Evolutionary conservation across 1,140 invertebrate genomes (phyloP).

Genomic region (Drosophila burlai): DNA sequence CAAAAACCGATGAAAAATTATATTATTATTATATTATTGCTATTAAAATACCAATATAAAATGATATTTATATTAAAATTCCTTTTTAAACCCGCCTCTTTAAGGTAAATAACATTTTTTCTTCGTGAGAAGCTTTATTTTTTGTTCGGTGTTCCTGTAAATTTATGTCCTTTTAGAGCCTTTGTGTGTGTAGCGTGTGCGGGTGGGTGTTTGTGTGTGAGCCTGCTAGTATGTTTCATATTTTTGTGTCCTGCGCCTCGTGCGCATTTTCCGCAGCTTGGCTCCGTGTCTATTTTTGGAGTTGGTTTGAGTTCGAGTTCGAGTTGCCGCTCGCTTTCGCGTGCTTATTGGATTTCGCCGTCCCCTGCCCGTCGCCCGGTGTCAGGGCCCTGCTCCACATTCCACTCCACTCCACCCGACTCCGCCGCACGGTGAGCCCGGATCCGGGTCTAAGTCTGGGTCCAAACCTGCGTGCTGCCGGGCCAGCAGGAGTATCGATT

Average conservation of each 20-base stretch:
- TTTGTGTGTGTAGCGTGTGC: conserved; percentile 3
- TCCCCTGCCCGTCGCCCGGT: conserved; percentile 13
- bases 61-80: not conserved
- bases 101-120: not conserved
- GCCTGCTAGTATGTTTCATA: conserved; percentile 55
- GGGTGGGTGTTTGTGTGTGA: conserved; percentile 21
- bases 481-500: conserved; percentile 68
- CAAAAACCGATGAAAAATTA: too few relatives aligned
- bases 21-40: too few relatives aligned
- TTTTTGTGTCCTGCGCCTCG: conserved; percentile 48
- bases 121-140: not conserved
- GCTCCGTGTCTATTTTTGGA: conserved; percentile 72
- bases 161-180: conserved; percentile 26
- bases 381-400: conserved; percentile 63
- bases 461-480: conserved; percentile 35
- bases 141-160: conserved; percentile 8
- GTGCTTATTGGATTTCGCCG: conserved; percentile 72
- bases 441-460: conserved; percentile 17
- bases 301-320: conserved; percentile 60
- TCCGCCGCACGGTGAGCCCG: not conserved
- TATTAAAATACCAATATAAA: not conserved
- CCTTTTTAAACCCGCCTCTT: not conserved
- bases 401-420: conserved; percentile 18
- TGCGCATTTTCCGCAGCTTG: conserved; percentile 69
- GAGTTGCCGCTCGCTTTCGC: conserved; percentile 36